These are phyloP conservation scores for Pristionchus japonicus DNA, from an alignment of 2,888 invertebrate species.

Conservation along the genomic window DNA sequence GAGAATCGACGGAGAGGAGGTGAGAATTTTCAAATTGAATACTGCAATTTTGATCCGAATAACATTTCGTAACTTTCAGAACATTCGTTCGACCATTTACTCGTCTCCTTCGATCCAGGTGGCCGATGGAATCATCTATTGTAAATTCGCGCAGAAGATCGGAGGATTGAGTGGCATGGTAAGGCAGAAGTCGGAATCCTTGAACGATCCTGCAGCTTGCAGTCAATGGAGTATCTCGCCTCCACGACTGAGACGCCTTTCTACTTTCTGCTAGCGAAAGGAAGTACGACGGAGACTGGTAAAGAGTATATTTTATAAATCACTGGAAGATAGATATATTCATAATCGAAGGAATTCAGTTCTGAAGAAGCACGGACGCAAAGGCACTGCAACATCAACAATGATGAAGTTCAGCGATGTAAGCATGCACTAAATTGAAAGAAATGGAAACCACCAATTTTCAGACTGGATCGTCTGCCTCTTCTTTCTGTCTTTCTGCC, in stretches of 20 bases:
- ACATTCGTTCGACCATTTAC: neutral
- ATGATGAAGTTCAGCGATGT: slow-evolving; percentile 32
- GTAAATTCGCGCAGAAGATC: slow-evolving; percentile 33
- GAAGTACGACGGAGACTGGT: neutral
- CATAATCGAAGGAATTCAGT: neutral
- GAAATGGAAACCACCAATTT: neutral
- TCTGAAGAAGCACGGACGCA: neutral
- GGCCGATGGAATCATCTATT: neutral
- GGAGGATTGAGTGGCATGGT: neutral
- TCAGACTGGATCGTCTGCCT: neutral
- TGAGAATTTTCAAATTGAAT: neutral
- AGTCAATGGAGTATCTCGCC: slow-evolving; percentile 3
- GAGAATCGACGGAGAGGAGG: slow-evolving; percentile 33
- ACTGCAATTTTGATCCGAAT: too few species aligned
- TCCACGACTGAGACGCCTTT: neutral
- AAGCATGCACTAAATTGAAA: neutral
- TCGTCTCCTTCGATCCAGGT: neutral
- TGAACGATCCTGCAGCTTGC: neutral
- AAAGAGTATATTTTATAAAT: too few species aligned
- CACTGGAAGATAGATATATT: too few species aligned
- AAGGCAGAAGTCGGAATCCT: neutral
- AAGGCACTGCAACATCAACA: neutral
- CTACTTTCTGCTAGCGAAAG: slow-evolving; percentile 13
- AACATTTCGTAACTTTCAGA: neutral
- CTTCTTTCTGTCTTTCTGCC: neutral